Conservation (phyloP, 2,888 invertebrate genomes). For the Hypsopygia costalis region DNA sequence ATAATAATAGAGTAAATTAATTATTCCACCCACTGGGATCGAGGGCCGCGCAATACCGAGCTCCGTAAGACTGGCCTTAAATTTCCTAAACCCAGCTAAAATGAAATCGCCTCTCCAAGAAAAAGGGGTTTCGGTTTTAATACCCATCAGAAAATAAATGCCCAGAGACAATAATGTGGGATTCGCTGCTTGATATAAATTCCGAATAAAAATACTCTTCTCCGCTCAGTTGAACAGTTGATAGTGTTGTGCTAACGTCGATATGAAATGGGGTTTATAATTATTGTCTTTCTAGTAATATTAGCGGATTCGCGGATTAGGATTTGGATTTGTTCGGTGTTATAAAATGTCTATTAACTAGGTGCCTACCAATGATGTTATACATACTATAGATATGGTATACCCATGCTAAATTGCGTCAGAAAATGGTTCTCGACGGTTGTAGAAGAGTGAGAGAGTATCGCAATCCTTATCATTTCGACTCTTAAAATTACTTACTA, state of each 20-base stretch:
- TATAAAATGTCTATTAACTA: no score
- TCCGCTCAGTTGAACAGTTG: constrained; percentile 34
- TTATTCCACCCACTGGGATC: constrained; percentile 57
- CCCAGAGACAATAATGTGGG: constrained; percentile 77
- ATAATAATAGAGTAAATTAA: constrained; percentile 75
- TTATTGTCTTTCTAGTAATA: no score
- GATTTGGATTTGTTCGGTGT: no score
- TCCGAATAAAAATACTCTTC: constrained; percentile 72
- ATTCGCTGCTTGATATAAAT: constrained; percentile 76
- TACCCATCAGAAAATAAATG: constrained; percentile 79
- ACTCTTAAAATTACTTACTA: no score
- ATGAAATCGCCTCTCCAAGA: constrained; percentile 72
- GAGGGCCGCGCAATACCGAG: constrained; percentile 49
- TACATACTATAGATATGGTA: no score
- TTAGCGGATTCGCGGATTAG: no score
- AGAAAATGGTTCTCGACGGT: no score
- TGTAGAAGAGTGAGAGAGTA: no score
- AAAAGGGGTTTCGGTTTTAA: constrained; percentile 78
- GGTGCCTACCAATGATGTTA: no score
- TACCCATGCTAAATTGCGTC: no score
- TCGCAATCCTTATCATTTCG: no score
- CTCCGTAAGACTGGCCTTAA: constrained; percentile 68
- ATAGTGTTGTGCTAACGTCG: constrained; percentile 13
- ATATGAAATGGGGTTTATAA: background rate
- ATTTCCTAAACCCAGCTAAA: constrained; percentile 78